Evolutionary conservation across 1,140 invertebrate species (phyloP).

Genomic region (Penaeus vannamei): DNA sequence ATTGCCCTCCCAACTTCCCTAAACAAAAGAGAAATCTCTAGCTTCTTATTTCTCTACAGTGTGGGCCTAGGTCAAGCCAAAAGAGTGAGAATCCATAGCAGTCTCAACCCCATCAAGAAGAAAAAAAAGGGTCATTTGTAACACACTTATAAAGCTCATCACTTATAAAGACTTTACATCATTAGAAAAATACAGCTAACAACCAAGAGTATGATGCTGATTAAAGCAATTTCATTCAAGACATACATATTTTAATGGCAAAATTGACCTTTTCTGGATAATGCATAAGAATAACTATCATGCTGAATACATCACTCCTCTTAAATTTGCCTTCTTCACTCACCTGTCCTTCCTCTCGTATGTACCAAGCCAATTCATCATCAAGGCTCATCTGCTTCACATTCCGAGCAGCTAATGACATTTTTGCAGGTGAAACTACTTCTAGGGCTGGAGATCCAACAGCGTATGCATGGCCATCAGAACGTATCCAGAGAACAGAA

Average conservation of each 20-base stretch:
- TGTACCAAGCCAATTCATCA: slow-evolving; percentile 51
- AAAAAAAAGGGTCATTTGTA: too few species aligned
- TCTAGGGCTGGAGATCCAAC: neutral
- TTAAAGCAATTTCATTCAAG: too few species aligned
- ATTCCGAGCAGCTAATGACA: slow-evolving; percentile 25
- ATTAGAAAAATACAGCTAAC: too few species aligned
- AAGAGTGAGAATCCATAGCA: too few species aligned
- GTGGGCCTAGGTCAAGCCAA: too few species aligned
- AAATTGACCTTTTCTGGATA: neutral
- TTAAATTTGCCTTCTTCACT: neutral
- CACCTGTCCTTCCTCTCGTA: slow-evolving; percentile 27
- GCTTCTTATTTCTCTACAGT: too few species aligned
- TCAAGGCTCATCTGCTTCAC: slow-evolving; percentile 44
- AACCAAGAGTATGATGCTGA: too few species aligned
- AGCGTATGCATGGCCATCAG: slow-evolving; percentile 41
- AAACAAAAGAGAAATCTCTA: too few species aligned
- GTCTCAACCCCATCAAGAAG: too few species aligned
- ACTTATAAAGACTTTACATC: too few species aligned
- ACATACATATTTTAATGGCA: neutral
- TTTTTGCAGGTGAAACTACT: neutral
- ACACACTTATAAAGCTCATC: too few species aligned
- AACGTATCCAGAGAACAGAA: slow-evolving; percentile 38
- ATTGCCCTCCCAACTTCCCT: too few species aligned
- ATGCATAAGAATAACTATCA: neutral
- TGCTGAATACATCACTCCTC: neutral